Conservation (phyloP, 2,113 vertebrate species). For the Hippocampus mohnikei region DNA sequence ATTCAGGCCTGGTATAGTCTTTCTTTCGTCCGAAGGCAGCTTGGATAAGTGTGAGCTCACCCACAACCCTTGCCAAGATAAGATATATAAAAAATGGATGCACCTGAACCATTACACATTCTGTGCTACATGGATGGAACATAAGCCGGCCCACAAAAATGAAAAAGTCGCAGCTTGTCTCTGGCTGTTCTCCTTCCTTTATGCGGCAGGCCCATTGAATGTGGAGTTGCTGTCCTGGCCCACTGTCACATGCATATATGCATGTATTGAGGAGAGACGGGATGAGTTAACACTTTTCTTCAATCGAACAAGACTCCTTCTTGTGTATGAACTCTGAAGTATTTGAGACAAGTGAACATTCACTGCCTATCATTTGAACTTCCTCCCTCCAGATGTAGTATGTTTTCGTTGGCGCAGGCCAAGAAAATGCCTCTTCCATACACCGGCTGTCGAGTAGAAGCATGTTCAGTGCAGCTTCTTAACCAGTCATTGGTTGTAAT, state of each 20-base stretch:
- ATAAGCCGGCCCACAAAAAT: conserved; percentile 28
- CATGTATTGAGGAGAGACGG: conserved; percentile 13
- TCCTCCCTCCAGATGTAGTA: conserved; percentile 57
- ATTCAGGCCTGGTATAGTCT: background rate
- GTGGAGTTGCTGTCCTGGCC: conserved; percentile 37
- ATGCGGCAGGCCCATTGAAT: conserved; percentile 10
- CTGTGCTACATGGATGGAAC: conserved; percentile 36
- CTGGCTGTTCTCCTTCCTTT: conserved; percentile 26
- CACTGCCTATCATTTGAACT: conserved; percentile 5
- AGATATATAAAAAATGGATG: background rate
- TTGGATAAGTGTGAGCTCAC: background rate
- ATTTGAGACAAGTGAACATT: conserved; percentile 27
- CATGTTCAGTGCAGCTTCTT: conserved; percentile 1
- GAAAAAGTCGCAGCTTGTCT: conserved; percentile 46
- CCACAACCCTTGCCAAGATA: background rate
- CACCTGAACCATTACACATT: conserved; percentile 16
- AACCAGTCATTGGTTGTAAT: conserved; percentile 5
- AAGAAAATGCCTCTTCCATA: conserved; percentile 14
- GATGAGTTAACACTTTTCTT: conserved; percentile 33
- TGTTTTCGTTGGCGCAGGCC: conserved; percentile 58
- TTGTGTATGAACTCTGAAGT: conserved; percentile 54
- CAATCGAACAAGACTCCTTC: conserved; percentile 32
- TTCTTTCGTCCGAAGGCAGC: background rate
- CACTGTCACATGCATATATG: conserved; percentile 4
- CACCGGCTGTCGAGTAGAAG: conserved; percentile 15